Evolutionary conservation across 2,888 invertebrate genomes (phyloP).

Genomic region (Watsonalla binaria): DNA sequence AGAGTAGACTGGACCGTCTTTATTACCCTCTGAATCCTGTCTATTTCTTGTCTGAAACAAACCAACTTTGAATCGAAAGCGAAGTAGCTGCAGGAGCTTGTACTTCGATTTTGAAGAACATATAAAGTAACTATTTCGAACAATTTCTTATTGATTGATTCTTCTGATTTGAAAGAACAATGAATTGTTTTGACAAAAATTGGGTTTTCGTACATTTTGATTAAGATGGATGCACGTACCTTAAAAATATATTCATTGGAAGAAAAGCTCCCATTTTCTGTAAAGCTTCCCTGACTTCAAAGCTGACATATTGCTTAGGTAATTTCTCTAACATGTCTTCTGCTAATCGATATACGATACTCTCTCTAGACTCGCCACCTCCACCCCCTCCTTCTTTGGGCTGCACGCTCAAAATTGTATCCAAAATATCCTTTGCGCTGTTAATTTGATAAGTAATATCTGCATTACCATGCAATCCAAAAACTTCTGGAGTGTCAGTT

Average conservation of each 20-base stretch:
- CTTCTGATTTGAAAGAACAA: too few relatives aligned
- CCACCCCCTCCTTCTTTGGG: slow-evolving; percentile 96
- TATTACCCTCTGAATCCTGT: slow-evolving; percentile 93
- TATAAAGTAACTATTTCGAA: too few relatives aligned
- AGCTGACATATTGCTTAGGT: slow-evolving; percentile 91
- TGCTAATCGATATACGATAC: slow-evolving; percentile 93
- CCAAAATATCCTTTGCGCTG: slow-evolving; percentile 94
- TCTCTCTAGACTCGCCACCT: slow-evolving; percentile 95
- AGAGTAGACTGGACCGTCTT: slow-evolving; percentile 88
- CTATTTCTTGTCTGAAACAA: slow-evolving; percentile 82
- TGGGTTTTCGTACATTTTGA: too few relatives aligned
- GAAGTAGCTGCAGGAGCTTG: too few relatives aligned
- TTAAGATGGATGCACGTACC: too few relatives aligned
- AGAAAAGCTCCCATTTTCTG: slow-evolving; percentile 94
- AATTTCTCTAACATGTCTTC: slow-evolving; percentile 91
- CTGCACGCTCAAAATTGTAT: slow-evolving; percentile 97
- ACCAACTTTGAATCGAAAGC: not conserved
- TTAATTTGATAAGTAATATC: slow-evolving; percentile 99
- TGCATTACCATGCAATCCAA: slow-evolving; percentile 97
- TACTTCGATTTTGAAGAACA: too few relatives aligned
- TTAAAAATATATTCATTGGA: slow-evolving; percentile 97
- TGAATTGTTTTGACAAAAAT: too few relatives aligned
- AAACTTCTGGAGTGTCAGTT: slow-evolving; percentile 95
- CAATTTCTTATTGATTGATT: too few relatives aligned
- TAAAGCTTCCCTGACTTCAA: slow-evolving; percentile 93